Base-by-base conservation (phyloP, 2,113 vertebrate species). In the Hippocampus abdominalis region DNA sequence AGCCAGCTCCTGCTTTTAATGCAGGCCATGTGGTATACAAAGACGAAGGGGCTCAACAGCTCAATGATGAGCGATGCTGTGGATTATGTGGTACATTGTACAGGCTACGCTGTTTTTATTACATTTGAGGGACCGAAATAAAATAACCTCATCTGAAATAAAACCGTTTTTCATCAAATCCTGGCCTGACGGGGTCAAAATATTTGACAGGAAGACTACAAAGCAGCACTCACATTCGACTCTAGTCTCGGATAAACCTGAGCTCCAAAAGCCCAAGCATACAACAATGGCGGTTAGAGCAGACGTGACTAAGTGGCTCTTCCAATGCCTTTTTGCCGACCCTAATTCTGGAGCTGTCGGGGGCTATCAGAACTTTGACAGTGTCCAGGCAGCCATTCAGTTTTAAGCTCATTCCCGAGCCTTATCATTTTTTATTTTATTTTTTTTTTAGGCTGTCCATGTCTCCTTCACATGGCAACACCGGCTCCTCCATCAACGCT, bases 331-430 rank as follows among this genome's bases (percentile, higher is more conserved):
- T 84, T 89, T 77, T 82, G 81, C 69, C 70, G 74, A 89, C 84
- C 84, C 82, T 88, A 87, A 89, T 89, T 89, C 87, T 88, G 86
- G 79, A 88, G 86, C 87, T 89, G 89, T 90, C 88, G 88, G 75
- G 76, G 86, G 88, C 89, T 87, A 89, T 89, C 87, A 86, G 87
- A 86, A 84, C 73, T 76, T 75, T 86, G 88, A 85, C 89, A 84
- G 86, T 48, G 70, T 74, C 83, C 81, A 46, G 83, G 70, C 85
- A 81, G 78, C 86, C 81, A 82, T 84, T 88, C 82, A 62, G 84
- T 82, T 85, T 88, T 80, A 81, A 84, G 83, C 88, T 88, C 76
- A 87, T 89, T 89, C 82, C 84, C 81, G 86, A 77, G 83, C 79
- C 81, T 85, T 87, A 88, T 89, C 84, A 78, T 85, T 88, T 84